Conservation (phyloP, 1,140 invertebrate genomes). For the Megalopta genalis region DNA sequence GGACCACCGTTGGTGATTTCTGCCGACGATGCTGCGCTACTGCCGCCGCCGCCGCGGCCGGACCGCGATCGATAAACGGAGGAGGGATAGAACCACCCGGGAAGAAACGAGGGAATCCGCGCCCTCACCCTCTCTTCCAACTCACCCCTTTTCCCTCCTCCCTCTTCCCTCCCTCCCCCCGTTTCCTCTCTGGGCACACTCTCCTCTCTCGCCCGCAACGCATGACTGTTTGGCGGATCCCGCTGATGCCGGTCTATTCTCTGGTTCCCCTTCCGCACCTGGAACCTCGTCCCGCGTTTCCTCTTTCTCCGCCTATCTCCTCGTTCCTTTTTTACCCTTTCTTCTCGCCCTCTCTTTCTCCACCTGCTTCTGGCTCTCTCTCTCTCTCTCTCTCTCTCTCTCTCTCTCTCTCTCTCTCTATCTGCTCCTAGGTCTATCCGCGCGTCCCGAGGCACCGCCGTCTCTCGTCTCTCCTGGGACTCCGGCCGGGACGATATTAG, state of each 20-base stretch:
- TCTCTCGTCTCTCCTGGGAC: slow-evolving; percentile 12
- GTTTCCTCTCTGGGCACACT: background rate
- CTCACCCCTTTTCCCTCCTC: background rate
- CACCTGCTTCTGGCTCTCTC: background rate
- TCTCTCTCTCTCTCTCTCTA: background rate
- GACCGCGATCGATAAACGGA: slow-evolving; percentile 75
- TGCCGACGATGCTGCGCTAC: slow-evolving; percentile 52
- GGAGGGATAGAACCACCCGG: slow-evolving; percentile 58
- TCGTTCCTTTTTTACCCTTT: background rate
- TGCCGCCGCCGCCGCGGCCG: slow-evolving; percentile 53
- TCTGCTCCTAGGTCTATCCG: no score
- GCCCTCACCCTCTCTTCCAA: background rate
- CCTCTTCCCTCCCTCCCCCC: background rate
- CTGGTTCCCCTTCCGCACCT: slow-evolving; percentile 2
- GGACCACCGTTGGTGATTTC: slow-evolving; percentile 53
- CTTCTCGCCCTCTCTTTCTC: background rate
- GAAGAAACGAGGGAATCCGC: slow-evolving; percentile 60
- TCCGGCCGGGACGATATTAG: slow-evolving; percentile 33
- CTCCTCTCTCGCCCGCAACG: slow-evolving; percentile 25
- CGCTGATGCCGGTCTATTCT: slow-evolving; percentile 47
- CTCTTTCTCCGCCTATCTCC: background rate
- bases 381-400: background rate
- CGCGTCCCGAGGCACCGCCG: background rate
- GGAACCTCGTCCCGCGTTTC: slow-evolving; percentile 8
- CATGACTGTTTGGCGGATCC: slow-evolving; percentile 44